A percentile compares a stretch with the other conserved stretches of the same genome.
phyloP scores from a whole-genome alignment of 2,888 invertebrate species.

The Phengaris arion region DNA sequence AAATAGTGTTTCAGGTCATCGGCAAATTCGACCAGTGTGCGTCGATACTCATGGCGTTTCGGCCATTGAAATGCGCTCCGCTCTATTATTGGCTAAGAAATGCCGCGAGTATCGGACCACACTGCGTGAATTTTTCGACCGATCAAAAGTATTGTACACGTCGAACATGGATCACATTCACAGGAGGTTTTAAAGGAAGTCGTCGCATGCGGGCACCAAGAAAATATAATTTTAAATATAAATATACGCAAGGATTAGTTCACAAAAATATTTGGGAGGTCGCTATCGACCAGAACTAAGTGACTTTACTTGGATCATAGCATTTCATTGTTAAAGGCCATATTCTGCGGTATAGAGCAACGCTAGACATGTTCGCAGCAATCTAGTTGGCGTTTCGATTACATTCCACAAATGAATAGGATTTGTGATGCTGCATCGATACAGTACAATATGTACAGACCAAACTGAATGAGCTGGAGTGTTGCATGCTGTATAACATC shows the following conservation, averaged over 20 bases:
- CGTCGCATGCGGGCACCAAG: conserved; percentile 64
- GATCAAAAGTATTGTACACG: conserved; percentile 50
- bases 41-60: conserved; percentile 35
- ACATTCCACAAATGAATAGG: conserved; percentile 31
- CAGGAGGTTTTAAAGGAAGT: conserved; percentile 57
- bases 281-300: conserved; percentile 53
- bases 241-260: conserved; percentile 54
- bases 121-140: conserved; percentile 45
- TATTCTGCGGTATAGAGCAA: conserved; percentile 39
- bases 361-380: conserved; percentile 46
- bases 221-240: conserved; percentile 49
- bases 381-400: conserved; percentile 38
- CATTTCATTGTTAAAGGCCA: conserved; percentile 40
- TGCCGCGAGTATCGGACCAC: conserved; percentile 41
- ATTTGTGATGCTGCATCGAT: conserved; percentile 42
- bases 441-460: conserved; percentile 55
- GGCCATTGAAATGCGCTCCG: conserved; percentile 35
- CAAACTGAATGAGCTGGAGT: conserved; percentile 52
- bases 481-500: conserved; percentile 52
- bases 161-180: conserved; percentile 65
- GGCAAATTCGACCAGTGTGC: conserved; percentile 48
- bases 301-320: conserved; percentile 42
- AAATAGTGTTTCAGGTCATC: conserved; percentile 53
- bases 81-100: conserved; percentile 44
- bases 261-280: conserved; percentile 64